Evolutionary conservation across 2,888 invertebrate genomes (phyloP).

Genomic region (Lordiphosa fenestrarum): DNA sequence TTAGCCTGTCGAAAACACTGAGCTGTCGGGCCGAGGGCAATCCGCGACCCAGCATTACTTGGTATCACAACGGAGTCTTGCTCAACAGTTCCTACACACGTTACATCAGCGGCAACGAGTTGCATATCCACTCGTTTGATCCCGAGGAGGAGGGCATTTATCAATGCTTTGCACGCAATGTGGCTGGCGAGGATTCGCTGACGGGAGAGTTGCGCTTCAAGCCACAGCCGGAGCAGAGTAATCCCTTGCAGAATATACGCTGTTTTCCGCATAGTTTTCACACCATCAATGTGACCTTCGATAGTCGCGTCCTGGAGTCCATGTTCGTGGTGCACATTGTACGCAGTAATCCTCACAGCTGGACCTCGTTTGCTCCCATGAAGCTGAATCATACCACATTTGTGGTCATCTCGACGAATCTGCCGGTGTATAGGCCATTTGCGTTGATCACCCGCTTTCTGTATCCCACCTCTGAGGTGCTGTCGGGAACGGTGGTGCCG

Average conservation of each 20-base stretch:
- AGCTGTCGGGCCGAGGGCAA: slow-evolving; percentile 85
- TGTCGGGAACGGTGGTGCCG: slow-evolving; percentile 56
- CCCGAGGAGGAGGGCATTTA: slow-evolving; percentile 79
- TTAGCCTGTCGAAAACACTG: slow-evolving; percentile 85
- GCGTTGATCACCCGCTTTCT: slow-evolving; percentile 77
- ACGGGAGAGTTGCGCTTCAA: slow-evolving; percentile 75
- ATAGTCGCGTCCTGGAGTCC: slow-evolving; percentile 70
- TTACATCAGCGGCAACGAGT: slow-evolving; percentile 73
- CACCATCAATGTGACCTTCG: slow-evolving; percentile 78
- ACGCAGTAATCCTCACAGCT: slow-evolving; percentile 77
- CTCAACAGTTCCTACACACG: slow-evolving; percentile 77
- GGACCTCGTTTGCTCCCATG: slow-evolving; percentile 76
- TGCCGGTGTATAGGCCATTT: slow-evolving; percentile 77
- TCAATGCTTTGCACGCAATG: slow-evolving; percentile 80
- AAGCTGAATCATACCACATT: slow-evolving; percentile 76
- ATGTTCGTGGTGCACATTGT: slow-evolving; percentile 78
- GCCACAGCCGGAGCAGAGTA: slow-evolving; percentile 58
- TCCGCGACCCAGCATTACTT: slow-evolving; percentile 85
- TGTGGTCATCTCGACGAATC: slow-evolving; percentile 73
- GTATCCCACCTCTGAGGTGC: slow-evolving; percentile 71
- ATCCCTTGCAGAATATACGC: slow-evolving; percentile 76
- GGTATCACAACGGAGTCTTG: slow-evolving; percentile 81
- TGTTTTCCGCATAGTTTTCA: slow-evolving; percentile 79
- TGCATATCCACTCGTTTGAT: slow-evolving; percentile 79
- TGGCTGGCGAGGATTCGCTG: slow-evolving; percentile 78